Evolutionary conservation across 2,797 vertebrate genomes (phyloP), one percentile per base, ranked within the genome.

Genomic region (Lagodon rhomboides): DNA sequence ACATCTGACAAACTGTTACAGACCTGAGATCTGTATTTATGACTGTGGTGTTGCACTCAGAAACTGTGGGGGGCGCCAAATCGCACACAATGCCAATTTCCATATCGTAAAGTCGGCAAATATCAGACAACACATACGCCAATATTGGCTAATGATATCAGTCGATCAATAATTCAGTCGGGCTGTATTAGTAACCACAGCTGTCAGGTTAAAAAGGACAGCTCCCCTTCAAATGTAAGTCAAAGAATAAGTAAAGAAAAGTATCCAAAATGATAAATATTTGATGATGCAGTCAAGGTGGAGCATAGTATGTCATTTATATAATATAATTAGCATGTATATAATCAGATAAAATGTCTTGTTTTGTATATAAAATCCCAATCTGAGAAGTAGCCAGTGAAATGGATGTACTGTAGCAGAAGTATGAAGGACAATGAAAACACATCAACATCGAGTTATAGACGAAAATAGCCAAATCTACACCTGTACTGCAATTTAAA

Each of bases 311-410:
- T 54, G 25, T 16, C 15, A 25, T 54, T 23, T 25, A 23, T 25
- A 20, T 20, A 16, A 23, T 15, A 49, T 20, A 2, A 9, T 8
- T 8, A 20, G 17, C 27, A 27, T 30, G 7, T 23, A 59, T 41
- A 44, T 16, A 25, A 25, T 62, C 50, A 44, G 4, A 34, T 46
- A 13, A 53, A 7, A 27, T 8, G 15, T 9, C 53, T 22, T 61
- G 3, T 27, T 65, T 64, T 66, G 27, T 16, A 12, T 41, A 3
- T 58, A 17, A 58, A 38, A 25, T 66, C 41, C 77, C 43, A 47
- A 23, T 66, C 27, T 82, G 25, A 23, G 73, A 77, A 23, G 46
- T 46, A 63, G 7, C 12, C 22, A 54, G 12, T 59, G 3, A 69
- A 64, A 12, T 27, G 1, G 50, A 44, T 46, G 4, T 27, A 44